These are phyloP conservation scores for Stylophora pistillata DNA, from an alignment of 64 coral and sea anemone species.

Conservation along the genomic window DNA sequence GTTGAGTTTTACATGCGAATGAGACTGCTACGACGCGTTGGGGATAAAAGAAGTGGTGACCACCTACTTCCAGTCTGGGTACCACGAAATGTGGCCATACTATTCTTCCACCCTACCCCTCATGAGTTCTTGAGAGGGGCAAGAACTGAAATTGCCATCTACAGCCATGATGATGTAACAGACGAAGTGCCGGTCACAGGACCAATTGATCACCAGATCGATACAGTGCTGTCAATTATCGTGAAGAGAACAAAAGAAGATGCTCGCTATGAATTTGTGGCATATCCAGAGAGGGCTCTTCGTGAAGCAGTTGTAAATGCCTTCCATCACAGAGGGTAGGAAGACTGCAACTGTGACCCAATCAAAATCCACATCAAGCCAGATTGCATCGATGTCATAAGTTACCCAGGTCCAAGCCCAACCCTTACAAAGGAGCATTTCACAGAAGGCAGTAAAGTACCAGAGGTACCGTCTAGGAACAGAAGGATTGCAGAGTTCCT, in stretches of 20 bases:
- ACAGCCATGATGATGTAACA: slow-evolving; percentile 40
- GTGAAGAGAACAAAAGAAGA: slow-evolving; percentile 54
- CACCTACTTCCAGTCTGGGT: too few relatives aligned
- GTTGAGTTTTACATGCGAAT: not conserved
- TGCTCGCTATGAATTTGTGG: slow-evolving; percentile 33
- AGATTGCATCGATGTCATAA: slow-evolving; percentile 52
- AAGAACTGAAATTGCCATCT: slow-evolving; percentile 13
- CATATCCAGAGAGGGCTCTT: slow-evolving; percentile 50
- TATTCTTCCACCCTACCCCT: too few relatives aligned
- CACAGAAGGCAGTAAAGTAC: slow-evolving; percentile 31
- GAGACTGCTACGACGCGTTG: too few relatives aligned
- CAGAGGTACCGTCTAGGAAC: slow-evolving; percentile 57
- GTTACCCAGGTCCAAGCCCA: slow-evolving; percentile 68
- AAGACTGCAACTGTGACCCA: slow-evolving; percentile 26
- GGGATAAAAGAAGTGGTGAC: too few relatives aligned
- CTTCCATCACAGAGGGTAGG: slow-evolving; percentile 65
- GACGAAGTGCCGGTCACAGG: slow-evolving; percentile 19
- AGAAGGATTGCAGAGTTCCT: slow-evolving; percentile 65
- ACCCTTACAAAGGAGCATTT: slow-evolving; percentile 44
- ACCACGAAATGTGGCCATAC: too few relatives aligned
- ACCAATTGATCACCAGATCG: slow-evolving; percentile 57
- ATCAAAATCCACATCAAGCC: slow-evolving; percentile 64
- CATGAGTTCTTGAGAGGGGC: too few relatives aligned
- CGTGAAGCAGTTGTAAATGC: slow-evolving; percentile 73
- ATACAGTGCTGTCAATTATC: slow-evolving; percentile 20